Percentiles rank a stretch among this genome's conserved stretches.
phyloP scores from a whole-genome alignment of 92 coral and sea anemone genomes.

The Umimayanthus chanpuru region DNA sequence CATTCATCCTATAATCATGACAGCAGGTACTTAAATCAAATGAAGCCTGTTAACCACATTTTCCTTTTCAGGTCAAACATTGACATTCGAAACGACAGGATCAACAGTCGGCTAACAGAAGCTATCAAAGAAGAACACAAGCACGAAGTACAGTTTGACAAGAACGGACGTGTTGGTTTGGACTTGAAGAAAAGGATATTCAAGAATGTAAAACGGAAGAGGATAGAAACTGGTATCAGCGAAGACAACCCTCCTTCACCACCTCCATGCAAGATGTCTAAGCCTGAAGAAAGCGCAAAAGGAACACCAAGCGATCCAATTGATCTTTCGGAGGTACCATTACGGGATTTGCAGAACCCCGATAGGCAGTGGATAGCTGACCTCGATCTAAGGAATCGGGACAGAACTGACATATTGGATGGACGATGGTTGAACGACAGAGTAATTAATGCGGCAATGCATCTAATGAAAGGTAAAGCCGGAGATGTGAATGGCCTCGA shows the following conservation, averaged over 20 bases:
- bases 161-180: neutral
- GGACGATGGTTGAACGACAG: too few relatives aligned
- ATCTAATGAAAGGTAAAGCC: conserved; percentile 29
- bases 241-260: too few relatives aligned
- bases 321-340: too few relatives aligned
- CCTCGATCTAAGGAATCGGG: too few relatives aligned
- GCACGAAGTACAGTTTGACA: neutral
- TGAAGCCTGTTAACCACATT: conserved; percentile 55
- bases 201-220: too few relatives aligned
- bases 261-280: too few relatives aligned
- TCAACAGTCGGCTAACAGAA: neutral
- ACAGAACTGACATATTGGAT: too few relatives aligned
- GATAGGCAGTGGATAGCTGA: too few relatives aligned
- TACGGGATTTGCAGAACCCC: too few relatives aligned
- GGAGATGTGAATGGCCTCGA: conserved; percentile 42
- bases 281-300: too few relatives aligned
- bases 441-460: conserved; percentile 47
- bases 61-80: conserved; percentile 56
- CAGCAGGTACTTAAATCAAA: conserved; percentile 46
- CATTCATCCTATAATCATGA: conserved; percentile 48
- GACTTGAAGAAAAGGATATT: neutral
- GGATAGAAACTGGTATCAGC: too few relatives aligned
- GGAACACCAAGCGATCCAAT: too few relatives aligned
- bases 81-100: conserved; percentile 41
- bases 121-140: neutral